Conservation (phyloP, 1,140 invertebrate genomes). For the Phymorhynchus buccinoides region DNA sequence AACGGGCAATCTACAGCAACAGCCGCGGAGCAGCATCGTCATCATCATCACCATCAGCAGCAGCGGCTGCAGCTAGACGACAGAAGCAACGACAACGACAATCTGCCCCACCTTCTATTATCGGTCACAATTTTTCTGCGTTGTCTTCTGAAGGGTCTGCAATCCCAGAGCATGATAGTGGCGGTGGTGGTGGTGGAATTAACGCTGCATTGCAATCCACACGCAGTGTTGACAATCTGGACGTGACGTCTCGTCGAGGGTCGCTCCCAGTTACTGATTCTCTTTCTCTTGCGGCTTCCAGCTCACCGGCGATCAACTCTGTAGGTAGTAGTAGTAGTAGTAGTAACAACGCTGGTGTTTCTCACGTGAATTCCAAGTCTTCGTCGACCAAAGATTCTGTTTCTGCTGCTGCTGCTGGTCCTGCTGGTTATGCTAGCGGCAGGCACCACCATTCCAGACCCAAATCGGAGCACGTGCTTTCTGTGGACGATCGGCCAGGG, state of each 20-base stretch:
- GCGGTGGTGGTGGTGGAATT: no score
- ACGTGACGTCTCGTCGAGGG: neutral
- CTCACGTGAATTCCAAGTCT: neutral
- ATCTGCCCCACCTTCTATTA: constrained; percentile 8
- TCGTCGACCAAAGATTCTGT: no score
- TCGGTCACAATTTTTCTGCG: neutral
- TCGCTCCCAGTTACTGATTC: neutral
- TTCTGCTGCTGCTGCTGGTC: no score
- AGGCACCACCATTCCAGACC: neutral
- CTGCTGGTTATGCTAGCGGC: neutral
- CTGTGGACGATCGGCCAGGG: neutral
- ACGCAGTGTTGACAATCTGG: neutral
- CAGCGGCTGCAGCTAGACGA: neutral
- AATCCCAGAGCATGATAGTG: no score
- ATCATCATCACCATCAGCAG: no score
- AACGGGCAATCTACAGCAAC: constrained; percentile 47
- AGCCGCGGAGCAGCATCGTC: neutral
- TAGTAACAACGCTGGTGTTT: neutral
- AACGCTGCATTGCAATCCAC: neutral
- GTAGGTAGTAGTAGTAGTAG: no score
- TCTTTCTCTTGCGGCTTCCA: neutral
- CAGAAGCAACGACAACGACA: constrained; percentile 22
- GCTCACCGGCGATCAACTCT: neutral
- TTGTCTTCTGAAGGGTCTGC: neutral
- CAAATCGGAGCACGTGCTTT: neutral